Base-by-base conservation (phyloP, 1,140 invertebrate species). In the Orchestia grillus region DNA sequence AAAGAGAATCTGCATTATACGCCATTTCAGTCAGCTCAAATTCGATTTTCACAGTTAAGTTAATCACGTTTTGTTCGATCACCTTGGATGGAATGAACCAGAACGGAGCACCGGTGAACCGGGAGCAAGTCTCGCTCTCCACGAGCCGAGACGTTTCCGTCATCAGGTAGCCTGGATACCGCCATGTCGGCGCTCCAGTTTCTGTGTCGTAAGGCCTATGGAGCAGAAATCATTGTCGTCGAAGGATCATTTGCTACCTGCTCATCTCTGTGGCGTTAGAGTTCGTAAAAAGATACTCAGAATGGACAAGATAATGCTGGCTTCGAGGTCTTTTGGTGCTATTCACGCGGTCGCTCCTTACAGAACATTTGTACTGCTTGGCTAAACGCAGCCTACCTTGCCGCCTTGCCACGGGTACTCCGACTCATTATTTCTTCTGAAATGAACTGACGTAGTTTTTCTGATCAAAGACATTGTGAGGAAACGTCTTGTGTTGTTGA, bases 221-320 rank as follows among this genome's bases (percentile, higher is more conserved):
- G 11, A 47, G 44, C 92, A 94, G 44, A 94, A 94, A 45, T 94
- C 92, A 94, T 94, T 94, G 92, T 94, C 92, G 92, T 94, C 92
- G 19, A 40, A 40, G 43, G 92, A 47, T 45, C 44, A 94, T 94
- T 91, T 94, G 92, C 44, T 94, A 94, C 92, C 92, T 94, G 92
- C 92, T 94, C 92, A 45, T 90, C 88, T 90, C 88, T 41, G n/a
- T 41, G n/a, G 88, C 41, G 41, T 44, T 16, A 42, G 43, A 41
- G 36, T 90, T 90, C 15, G 15, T 90, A 90, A 90, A 90, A 90
- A 90, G 43, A 42, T 44, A 44, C 88, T 42, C 43, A 90, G 43
- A 90, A 90, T 90, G 88, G 43, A 90, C 88, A 90, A 41, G 88
- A 90, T 77, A 77, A 28, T 77, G 47, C 47, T 53, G 47, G 47